Evolutionary conservation across 2,113 vertebrate species (phyloP), one percentile per base, ranked within the genome.

Genomic region (Prionailurus bengalensis): DNA sequence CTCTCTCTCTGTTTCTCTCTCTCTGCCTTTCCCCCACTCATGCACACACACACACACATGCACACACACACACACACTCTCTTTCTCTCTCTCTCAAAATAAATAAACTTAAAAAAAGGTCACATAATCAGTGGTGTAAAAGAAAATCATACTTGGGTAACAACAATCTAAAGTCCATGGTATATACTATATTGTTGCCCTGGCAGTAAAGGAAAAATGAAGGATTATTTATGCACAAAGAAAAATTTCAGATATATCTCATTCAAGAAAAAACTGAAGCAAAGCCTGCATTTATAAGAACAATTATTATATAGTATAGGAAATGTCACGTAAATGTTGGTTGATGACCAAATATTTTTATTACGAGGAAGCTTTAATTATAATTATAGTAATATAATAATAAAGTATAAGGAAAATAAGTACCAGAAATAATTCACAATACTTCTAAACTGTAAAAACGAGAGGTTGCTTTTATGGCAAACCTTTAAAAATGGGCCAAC

Each of bases 361-460:
- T 80, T 61, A 63, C 74, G 23, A 93, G 29, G 85, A 90, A 76
- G 21, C 39, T 65, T 85, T 31, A 86, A 73, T 90, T 90, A 78
- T 29, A 70, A 74, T 71, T 89, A 2, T 81, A 2, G 8, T 55
- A 55, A 25, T 78, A 82, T 33, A 92, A 29, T 86, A 95, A 94
- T 45, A 88, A 79, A 80, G 3, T 89, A 51, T 55, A 76, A 84
- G 27, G 21, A 81, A 87, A 88, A 78, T 82, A 45, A 58, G 23
- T 63, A 36, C 66, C n/a, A 81, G 58, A 36, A 84, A 90, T 88
- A 68, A 95, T 83, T 93, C 45, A 91, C 25, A 78, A 45, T 90
- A 45, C 61, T 83, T 83, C 2, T 8, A 87, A 66, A 90, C 42
- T 94, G 1, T 88, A 93, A 82, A 94, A 91, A 39, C 39, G 3